phyloP scores from a whole-genome alignment of 2,113 vertebrate species.

The Psilopogon haemacephalus region DNA sequence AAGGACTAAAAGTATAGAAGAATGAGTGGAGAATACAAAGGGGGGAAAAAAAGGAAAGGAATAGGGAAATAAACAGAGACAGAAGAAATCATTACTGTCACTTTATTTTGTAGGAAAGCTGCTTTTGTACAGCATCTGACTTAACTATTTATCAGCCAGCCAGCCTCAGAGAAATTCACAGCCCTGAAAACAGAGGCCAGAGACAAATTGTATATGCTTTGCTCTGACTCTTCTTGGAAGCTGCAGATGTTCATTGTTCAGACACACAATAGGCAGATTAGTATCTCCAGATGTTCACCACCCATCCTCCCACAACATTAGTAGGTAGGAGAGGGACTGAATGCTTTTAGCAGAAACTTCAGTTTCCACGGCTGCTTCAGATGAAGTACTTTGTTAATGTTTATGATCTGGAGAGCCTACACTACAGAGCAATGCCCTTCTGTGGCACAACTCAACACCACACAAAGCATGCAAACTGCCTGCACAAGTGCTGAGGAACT shows the following conservation, averaged over 20 bases:
- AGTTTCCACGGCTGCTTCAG: not conserved
- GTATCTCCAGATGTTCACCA: conserved; percentile 12
- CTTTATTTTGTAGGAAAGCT: conserved; percentile 48
- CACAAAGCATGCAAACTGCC: not conserved
- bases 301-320: not conserved
- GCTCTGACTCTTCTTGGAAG: not conserved
- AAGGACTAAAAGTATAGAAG: not conserved
- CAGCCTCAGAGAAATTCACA: not conserved
- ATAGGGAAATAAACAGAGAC: not conserved
- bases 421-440: not conserved
- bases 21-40: not conserved
- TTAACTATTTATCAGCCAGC: not conserved
- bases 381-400: not conserved
- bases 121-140: conserved; percentile 33
- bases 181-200: not conserved
- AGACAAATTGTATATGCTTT: not conserved
- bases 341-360: not conserved
- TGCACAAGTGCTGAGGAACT: not conserved
- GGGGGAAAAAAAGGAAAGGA: not conserved
- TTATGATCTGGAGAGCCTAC: not conserved
- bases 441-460: rapidly evolving
- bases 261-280: not conserved
- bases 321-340: not conserved
- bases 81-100: not conserved
- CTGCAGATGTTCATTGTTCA: not conserved